These are phyloP conservation scores for Tupaia tana DNA, from an alignment of 2,113 vertebrate species.

Conservation along the genomic window DNA sequence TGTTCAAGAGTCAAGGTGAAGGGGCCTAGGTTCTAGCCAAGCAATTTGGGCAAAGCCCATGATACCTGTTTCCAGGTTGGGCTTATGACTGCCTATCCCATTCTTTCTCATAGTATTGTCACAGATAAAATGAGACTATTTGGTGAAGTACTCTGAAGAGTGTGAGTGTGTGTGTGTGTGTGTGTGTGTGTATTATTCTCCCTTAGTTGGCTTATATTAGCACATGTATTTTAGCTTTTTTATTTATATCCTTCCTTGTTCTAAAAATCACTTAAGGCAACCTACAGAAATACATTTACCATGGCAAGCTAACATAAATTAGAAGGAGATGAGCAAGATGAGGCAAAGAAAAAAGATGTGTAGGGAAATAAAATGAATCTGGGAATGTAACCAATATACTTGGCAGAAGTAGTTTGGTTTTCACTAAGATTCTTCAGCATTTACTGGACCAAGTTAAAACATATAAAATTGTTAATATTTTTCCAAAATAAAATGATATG, in stretches of 20 bases:
- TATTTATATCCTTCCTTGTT: conserved; percentile 67
- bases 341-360: neutral
- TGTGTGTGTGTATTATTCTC: neutral
- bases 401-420: conserved; percentile 30
- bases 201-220: conserved; percentile 46
- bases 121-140: neutral
- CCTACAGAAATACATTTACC: conserved; percentile 46
- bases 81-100: neutral
- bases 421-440: conserved; percentile 30
- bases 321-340: conserved; percentile 42
- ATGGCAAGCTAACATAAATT: conserved; percentile 54
- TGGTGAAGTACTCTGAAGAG: conserved; percentile 26
- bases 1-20: neutral
- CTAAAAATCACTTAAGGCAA: conserved; percentile 55
- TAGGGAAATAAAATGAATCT: neutral
- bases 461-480: conserved; percentile 9
- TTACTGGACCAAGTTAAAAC: conserved; percentile 43
- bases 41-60: neutral
- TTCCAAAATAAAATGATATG: conserved; percentile 7
- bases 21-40: neutral
- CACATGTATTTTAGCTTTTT: conserved; percentile 52
- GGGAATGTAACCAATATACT: neutral
- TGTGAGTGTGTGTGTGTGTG: no score
- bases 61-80: neutral
- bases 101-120: neutral